Base-by-base conservation (phyloP, 2,888 invertebrate genomes). In the Mesopsocus fuscifrons region DNA sequence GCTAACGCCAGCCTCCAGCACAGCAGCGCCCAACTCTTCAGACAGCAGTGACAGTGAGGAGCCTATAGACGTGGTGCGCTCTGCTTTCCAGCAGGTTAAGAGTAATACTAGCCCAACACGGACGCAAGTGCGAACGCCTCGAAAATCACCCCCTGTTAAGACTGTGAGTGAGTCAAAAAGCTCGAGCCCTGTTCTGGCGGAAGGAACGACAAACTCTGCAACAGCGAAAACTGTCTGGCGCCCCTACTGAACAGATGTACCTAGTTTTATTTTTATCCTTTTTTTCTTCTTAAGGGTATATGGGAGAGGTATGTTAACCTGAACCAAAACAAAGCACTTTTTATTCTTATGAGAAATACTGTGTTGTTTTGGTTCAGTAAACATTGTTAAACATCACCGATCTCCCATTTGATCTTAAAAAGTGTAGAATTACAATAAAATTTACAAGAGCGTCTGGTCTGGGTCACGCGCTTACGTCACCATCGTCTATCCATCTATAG, bases 61-160 rank as follows among this genome's bases (percentile, higher is more conserved):
- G 53, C 73, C 74, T 44, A 78, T 78, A 52, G 79, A 78, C 54
- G 79, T 79, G 18, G 79, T 79, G 0, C 76, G 74, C 52, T 79
- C 79, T 0, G 79, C 79, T 2, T 80, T 77, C 59, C 73, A 75
- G 41, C 76, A 77, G 17, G 74, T 75, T 42, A 63, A 50, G 13
- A 22, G 32, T 13, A 33, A 33, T 17, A 17, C 17, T 16, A 38
- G 38, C 72, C 75, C 56, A 67, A 74, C 72, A 68, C 49, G 64
- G 63, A 46, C 69, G 59, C 60, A 42, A 65, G 47, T 61, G 59
- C 50, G 76, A 76, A 44, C 57, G 76, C 21, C 21, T 13, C 16
- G 38, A 21, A 38, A 38, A 20, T 16, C 20, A 13, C 16, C 38
- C 6, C 38, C 38, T 5, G 21, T 38, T 15, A 38, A 38, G 20